Evolutionary conservation across 2,113 vertebrate species (phyloP).

Genomic region (Caranx melampygus): DNA sequence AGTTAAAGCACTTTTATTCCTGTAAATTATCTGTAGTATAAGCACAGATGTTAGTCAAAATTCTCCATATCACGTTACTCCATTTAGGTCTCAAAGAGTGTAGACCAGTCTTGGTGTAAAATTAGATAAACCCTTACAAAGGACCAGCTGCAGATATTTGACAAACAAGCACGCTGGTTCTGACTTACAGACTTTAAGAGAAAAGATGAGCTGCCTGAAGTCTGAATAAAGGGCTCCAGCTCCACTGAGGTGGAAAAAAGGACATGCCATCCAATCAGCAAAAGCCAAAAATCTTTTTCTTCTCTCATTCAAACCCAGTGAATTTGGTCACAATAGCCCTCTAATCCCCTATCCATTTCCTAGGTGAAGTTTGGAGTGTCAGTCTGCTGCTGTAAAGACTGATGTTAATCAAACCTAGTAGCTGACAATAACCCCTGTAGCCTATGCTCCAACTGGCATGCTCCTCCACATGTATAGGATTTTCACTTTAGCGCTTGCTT

Average conservation of each 20-base stretch:
- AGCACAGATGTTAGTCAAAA: not conserved
- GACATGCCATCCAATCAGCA: conserved; percentile 9
- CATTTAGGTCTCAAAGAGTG: not conserved
- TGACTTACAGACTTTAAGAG: conserved; percentile 14
- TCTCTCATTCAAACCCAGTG: conserved; percentile 34
- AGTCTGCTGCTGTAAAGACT: conserved; percentile 2
- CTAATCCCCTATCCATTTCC: conserved; percentile 25
- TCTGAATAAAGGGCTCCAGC: conserved; percentile 25
- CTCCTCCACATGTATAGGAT: not conserved
- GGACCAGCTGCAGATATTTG: conserved; percentile 2
- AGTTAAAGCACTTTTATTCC: not conserved
- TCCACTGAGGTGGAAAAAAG: conserved; percentile 25
- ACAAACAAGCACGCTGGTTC: conserved; percentile 8
- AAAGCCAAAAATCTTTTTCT: conserved; percentile 26
- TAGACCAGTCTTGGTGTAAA: not conserved
- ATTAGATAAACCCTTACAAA: not conserved
- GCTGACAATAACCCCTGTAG: conserved; percentile 4
- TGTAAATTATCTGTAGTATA: not conserved
- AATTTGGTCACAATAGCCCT: conserved; percentile 35
- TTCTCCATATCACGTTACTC: not conserved
- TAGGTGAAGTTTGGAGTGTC: conserved; percentile 15
- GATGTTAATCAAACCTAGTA: conserved; percentile 24
- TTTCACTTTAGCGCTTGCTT: not conserved
- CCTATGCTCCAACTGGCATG: not conserved
- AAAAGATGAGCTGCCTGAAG: conserved; percentile 34